phyloP scores from a whole-genome alignment of 2,888 invertebrate genomes.

The Cordilura impudica region DNA sequence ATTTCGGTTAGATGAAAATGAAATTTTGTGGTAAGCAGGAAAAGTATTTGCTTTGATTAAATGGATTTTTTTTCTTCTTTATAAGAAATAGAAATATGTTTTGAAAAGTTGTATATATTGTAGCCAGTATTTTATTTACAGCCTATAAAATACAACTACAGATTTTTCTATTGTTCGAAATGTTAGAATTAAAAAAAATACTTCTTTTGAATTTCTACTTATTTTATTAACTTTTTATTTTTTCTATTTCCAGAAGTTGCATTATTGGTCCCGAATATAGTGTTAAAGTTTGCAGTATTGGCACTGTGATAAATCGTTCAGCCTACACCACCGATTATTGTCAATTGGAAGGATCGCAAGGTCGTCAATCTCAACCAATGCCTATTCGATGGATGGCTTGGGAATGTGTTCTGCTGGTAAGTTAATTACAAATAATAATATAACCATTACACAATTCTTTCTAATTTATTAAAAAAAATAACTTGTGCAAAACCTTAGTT shows the following conservation, averaged over 20 bases:
- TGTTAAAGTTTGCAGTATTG: slow-evolving; percentile 87
- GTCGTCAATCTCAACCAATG: slow-evolving; percentile 80
- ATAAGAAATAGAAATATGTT: too few species aligned
- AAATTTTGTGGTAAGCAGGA: too few species aligned
- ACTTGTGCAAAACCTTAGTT: too few species aligned
- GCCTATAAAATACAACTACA: too few species aligned
- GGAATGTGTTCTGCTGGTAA: slow-evolving; percentile 88
- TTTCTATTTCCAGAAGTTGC: slow-evolving; percentile 83
- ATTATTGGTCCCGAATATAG: slow-evolving; percentile 86
- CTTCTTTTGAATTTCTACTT: too few species aligned
- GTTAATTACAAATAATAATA: slow-evolving; percentile 65
- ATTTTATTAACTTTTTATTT: slow-evolving; percentile 24
- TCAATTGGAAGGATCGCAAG: slow-evolving; percentile 84
- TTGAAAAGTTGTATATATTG: too few species aligned
- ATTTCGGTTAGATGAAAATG: too few species aligned
- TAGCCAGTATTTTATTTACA: too few species aligned
- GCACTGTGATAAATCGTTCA: slow-evolving; percentile 82
- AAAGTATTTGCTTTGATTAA: too few species aligned
- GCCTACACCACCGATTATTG: slow-evolving; percentile 88
- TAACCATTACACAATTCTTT: neutral
- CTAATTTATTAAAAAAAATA: neutral
- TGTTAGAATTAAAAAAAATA: too few species aligned
- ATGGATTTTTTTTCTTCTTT: too few species aligned
- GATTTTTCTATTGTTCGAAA: too few species aligned
- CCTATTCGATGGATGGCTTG: slow-evolving; percentile 94